Conservation (phyloP, 2,888 invertebrate species). For the Scaptomyza cyrtandrae region DNA sequence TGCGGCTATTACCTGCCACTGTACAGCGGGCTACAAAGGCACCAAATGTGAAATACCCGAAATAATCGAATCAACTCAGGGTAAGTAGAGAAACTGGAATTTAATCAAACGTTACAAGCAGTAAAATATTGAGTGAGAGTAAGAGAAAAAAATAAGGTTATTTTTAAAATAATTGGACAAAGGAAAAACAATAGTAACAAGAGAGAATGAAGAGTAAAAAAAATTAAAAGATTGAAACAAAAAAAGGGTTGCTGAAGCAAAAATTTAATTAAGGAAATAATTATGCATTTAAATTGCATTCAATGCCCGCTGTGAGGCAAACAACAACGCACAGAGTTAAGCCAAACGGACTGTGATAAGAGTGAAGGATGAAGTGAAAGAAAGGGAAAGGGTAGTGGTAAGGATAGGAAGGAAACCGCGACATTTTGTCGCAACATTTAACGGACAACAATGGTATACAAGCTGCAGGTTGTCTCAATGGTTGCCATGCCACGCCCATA, state of each 20-base stretch:
- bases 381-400: not conserved
- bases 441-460: slow-evolving; percentile 51
- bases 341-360: not conserved
- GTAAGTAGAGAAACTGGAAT: slow-evolving; percentile 74
- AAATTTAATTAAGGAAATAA: slow-evolving; percentile 81
- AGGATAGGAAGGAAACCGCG: not conserved
- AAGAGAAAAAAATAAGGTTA: slow-evolving; percentile 9
- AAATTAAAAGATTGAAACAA: slow-evolving; percentile 11
- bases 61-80: slow-evolving; percentile 81
- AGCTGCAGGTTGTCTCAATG: slow-evolving; percentile 45
- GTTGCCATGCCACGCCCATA: slow-evolving; percentile 13
- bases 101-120: slow-evolving; percentile 35
- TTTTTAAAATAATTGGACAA: slow-evolving; percentile 13
- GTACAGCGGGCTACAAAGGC: slow-evolving; percentile 88
- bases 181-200: not conserved
- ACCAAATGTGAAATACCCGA: slow-evolving; percentile 89
- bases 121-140: slow-evolving; percentile 40
- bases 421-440: slow-evolving; percentile 47
- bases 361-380: not conserved
- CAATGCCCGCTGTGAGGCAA: slow-evolving; percentile 44
- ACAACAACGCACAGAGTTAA: slow-evolving; percentile 18
- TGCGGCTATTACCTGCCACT: slow-evolving; percentile 90
- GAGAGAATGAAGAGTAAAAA: not conserved
- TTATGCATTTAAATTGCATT: slow-evolving; percentile 77
- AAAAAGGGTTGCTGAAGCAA: slow-evolving; percentile 34